Percentiles rank a stretch among this genome's conserved stretches.
Conservation (phyloP, 2,113 vertebrate species). For the Arizona elegans region DNA sequence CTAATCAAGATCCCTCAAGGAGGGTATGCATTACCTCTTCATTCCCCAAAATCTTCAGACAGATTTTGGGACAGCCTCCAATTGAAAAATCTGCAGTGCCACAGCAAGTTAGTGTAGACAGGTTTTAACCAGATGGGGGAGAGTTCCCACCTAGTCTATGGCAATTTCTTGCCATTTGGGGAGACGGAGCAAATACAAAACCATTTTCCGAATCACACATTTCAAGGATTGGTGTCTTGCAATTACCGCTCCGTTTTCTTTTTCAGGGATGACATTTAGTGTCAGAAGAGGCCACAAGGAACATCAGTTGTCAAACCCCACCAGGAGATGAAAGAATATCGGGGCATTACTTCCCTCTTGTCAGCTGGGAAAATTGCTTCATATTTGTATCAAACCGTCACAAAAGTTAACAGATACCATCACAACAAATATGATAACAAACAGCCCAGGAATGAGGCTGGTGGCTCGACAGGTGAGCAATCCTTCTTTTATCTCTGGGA, state of each 20-base stretch:
- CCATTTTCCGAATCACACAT: neutral
- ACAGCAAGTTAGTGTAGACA: neutral
- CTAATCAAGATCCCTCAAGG: neutral
- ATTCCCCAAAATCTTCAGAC: neutral
- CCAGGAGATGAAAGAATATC: neutral
- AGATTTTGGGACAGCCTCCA: neutral
- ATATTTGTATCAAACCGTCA: conserved; percentile 31
- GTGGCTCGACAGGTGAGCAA: neutral
- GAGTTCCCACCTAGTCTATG: neutral
- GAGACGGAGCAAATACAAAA: neutral
- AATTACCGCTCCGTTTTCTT: conserved; percentile 15
- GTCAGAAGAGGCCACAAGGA: conserved; percentile 24
- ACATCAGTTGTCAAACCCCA: conserved; percentile 31
- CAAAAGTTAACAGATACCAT: conserved; percentile 45
- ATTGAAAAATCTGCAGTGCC: neutral
- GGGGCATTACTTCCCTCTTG: conserved; percentile 23
- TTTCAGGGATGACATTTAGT: conserved; percentile 13
- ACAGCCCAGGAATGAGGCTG: conserved; percentile 20
- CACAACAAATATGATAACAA: conserved; percentile 48
- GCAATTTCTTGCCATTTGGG: neutral
- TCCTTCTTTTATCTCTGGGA: neutral
- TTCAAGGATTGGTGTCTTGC: conserved; percentile 16
- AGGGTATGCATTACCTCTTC: neutral
- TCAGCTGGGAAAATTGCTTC: conserved; percentile 25
- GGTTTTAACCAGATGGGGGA: neutral